Conservation (phyloP, 30 jellyfish, hydroid and myxozoan species). For the Haliclystus octoradiatus region DNA sequence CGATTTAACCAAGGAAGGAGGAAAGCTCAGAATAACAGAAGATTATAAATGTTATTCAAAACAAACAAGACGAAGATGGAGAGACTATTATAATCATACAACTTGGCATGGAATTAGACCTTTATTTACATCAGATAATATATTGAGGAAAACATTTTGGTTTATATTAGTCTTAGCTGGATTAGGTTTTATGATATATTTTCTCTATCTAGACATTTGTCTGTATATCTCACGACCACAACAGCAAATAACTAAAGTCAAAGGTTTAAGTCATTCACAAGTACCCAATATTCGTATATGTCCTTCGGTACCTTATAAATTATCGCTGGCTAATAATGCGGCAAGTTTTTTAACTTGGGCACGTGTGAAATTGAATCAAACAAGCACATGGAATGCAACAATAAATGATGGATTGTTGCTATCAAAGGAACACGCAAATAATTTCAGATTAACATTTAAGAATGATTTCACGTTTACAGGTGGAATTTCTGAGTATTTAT, state of each 20-base stretch:
- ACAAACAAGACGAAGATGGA: background rate
- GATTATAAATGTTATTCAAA: background rate
- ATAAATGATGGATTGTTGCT: background rate
- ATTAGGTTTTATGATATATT: background rate
- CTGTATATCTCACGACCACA: background rate
- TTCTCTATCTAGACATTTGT: background rate
- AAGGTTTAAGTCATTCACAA: background rate
- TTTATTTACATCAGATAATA: background rate
- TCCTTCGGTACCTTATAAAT: background rate
- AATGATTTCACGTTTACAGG: background rate
- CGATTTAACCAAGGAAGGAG: background rate
- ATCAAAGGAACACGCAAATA: background rate
- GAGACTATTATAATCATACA: background rate
- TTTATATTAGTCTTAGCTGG: background rate
- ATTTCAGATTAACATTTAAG: background rate
- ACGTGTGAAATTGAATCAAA: background rate
- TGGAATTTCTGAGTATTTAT: background rate
- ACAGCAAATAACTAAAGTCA: background rate
- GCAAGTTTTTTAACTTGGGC: background rate
- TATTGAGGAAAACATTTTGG: background rate
- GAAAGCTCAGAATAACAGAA: background rate
- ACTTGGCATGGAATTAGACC: background rate
- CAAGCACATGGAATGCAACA: background rate
- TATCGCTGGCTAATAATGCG: background rate
- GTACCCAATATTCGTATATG: background rate